Evolutionary conservation across 2,113 vertebrate species (phyloP).

Genomic region (Coptodon rendalli): DNA sequence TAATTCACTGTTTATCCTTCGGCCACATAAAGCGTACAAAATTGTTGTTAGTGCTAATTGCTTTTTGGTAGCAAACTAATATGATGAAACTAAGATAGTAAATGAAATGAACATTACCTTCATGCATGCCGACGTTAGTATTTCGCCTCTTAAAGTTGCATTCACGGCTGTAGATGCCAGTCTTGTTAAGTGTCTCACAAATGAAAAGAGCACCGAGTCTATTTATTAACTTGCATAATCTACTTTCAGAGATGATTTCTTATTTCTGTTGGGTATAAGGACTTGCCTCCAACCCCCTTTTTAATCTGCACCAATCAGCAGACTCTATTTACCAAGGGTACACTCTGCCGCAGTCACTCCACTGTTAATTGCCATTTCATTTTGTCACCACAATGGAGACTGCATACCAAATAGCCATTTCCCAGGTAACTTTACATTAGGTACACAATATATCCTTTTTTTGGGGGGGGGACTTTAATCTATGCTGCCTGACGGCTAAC

Average conservation of each 20-base stretch:
- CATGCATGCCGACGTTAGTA: not conserved
- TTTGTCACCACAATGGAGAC: not conserved
- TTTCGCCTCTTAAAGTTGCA: not conserved
- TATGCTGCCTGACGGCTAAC: not conserved
- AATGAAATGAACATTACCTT: not conserved
- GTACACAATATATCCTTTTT: not conserved
- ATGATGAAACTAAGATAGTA: not conserved
- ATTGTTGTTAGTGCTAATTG: not conserved
- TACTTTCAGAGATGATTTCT: not conserved
- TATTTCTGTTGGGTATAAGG: not conserved
- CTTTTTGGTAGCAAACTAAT: not conserved
- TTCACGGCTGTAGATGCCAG: not conserved
- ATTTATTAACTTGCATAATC: not conserved
- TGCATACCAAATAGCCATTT: constrained; percentile 22
- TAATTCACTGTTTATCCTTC: not conserved
- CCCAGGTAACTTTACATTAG: not conserved
- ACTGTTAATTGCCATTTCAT: constrained; percentile 28
- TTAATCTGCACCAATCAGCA: not conserved
- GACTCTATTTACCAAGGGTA: not conserved
- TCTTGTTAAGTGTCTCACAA: not conserved
- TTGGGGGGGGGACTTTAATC: not conserved
- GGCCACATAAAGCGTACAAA: not conserved
- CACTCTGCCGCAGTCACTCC: not conserved
- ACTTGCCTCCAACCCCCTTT: not conserved
- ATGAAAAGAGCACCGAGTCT: not conserved